Conservation (phyloP, 2,888 invertebrate genomes). For the Octonoba sinensis region DNA sequence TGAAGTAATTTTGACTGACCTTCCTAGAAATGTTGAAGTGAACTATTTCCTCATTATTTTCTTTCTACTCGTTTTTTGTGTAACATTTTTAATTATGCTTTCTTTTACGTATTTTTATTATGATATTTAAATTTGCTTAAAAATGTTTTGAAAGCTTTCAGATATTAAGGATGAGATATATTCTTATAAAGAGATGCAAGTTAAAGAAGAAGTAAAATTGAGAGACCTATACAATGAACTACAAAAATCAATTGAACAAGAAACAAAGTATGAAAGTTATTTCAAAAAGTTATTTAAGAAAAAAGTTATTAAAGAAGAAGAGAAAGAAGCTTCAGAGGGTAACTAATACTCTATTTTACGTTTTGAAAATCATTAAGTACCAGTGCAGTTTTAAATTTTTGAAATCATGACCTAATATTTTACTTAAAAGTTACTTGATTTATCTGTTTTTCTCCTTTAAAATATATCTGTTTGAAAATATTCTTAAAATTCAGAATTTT, state of each 20-base stretch:
- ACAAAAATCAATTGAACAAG: conserved; percentile 23
- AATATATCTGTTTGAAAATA: too few relatives aligned
- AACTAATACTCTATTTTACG: not conserved
- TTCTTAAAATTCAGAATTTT: too few relatives aligned
- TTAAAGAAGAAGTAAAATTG: conserved; percentile 20
- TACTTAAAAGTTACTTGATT: too few relatives aligned
- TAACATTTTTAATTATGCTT: too few relatives aligned
- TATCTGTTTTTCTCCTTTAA: too few relatives aligned
- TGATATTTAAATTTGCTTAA: not conserved
- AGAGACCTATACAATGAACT: conserved; percentile 23
- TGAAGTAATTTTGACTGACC: too few relatives aligned
- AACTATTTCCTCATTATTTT: not conserved
- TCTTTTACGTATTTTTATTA: too few relatives aligned
- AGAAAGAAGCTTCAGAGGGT: conserved; percentile 14
- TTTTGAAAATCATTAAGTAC: too few relatives aligned
- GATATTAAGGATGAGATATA: not conserved
- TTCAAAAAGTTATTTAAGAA: conserved; percentile 48
- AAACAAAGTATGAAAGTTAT: conserved; percentile 39
- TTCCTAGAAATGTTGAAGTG: not conserved
- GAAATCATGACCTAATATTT: too few relatives aligned
- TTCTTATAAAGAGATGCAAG: too few relatives aligned
- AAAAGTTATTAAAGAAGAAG: conserved; percentile 11
- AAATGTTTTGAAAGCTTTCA: conserved; percentile 1
- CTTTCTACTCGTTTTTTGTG: not conserved
- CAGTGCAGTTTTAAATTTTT: too few relatives aligned